Evolutionary conservation across 2,113 vertebrate genomes (phyloP).

Genomic region (Macrotis lagotis): DNA sequence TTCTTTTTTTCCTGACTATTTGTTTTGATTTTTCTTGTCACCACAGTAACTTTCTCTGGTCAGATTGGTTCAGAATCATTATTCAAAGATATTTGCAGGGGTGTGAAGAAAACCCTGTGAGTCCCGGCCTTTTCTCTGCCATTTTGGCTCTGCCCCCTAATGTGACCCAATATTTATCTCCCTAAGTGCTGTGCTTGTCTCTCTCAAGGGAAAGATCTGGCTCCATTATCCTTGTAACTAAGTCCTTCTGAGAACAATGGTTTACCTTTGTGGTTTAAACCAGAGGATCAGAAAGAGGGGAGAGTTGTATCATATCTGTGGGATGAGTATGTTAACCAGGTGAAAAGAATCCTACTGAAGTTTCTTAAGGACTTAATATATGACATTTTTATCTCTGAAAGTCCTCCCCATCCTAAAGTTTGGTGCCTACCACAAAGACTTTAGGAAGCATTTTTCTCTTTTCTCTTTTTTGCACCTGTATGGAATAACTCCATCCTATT

Average conservation of each 20-base stretch:
- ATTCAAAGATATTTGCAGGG: no score
- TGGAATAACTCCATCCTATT: not conserved
- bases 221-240: not conserved
- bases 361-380: not conserved
- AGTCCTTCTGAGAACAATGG: not conserved
- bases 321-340: not conserved
- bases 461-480: not conserved
- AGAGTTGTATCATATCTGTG: not conserved
- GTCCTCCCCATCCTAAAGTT: not conserved
- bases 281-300: not conserved
- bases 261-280: not conserved
- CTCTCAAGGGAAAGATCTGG: not conserved
- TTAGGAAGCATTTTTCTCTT: not conserved
- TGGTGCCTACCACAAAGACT: not conserved
- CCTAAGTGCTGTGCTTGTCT: not conserved
- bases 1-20: no score
- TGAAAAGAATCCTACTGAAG: not conserved
- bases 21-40: no score
- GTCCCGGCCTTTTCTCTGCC: no score
- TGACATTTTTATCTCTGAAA: not conserved
- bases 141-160: not conserved
- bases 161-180: not conserved
- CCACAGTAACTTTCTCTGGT: no score
- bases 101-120: no score
- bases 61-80: no score